phyloP scores from a whole-genome alignment of 2,888 invertebrate species.

The Luperina testacea region DNA sequence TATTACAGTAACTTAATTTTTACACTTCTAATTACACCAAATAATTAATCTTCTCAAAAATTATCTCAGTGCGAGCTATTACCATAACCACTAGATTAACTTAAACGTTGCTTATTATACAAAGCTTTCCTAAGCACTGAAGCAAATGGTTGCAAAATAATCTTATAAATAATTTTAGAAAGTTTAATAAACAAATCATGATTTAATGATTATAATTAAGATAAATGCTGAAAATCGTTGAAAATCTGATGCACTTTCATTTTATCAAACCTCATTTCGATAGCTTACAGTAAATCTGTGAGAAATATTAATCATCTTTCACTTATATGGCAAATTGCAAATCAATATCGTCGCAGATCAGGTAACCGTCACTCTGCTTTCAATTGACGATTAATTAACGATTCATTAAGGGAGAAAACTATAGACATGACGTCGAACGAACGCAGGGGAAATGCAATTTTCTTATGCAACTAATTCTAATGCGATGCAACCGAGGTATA shows the following conservation, averaged over 20 bases:
- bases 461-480: constrained; percentile 87
- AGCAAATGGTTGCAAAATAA: not conserved
- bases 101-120: not conserved
- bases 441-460: constrained; percentile 84
- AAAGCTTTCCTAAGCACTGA: not conserved
- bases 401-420: constrained; percentile 67
- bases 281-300: not conserved
- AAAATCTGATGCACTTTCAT: not conserved
- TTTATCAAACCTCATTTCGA: not conserved
- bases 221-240: not conserved
- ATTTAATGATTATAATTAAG: not conserved
- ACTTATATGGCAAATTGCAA: constrained; percentile 30
- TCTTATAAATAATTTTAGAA: not conserved
- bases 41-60: not conserved
- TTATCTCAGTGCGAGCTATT: not conserved
- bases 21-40: not conserved
- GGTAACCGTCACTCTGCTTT: constrained; percentile 51
- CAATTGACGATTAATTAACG: constrained; percentile 53
- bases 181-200: not conserved
- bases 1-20: too few species aligned
- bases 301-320: not conserved
- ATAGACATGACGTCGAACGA: constrained; percentile 48
- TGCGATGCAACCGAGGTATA: constrained; percentile 84
- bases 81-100: not conserved
- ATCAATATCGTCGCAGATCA: constrained; percentile 24